phyloP scores from a whole-genome alignment of 1,140 invertebrate species.

The Schlechtendalia chinensis region DNA sequence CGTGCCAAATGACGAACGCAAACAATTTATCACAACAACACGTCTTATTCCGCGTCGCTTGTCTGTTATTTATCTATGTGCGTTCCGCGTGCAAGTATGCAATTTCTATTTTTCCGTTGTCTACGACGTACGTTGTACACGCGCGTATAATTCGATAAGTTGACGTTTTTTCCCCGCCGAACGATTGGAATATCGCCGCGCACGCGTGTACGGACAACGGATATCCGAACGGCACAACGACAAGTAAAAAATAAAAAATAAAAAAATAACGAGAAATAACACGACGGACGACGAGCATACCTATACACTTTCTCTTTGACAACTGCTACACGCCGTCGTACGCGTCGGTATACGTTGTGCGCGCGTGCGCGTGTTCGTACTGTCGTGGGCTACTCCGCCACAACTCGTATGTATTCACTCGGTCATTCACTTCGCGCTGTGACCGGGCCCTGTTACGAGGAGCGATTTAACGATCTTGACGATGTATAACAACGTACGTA shows the following conservation, averaged over 20 bases:
- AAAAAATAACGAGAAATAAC: slow-evolving; percentile 17
- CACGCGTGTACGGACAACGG: neutral
- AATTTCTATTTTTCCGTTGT: too few species aligned
- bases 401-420: too few species aligned
- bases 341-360: neutral
- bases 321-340: neutral
- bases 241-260: neutral
- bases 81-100: too few species aligned
- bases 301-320: slow-evolving; percentile 45
- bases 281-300: neutral
- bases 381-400: slow-evolving; percentile 24
- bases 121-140: too few species aligned
- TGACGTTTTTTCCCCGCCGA: too few species aligned
- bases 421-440: slow-evolving; percentile 34
- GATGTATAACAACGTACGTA: neutral
- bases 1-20: neutral
- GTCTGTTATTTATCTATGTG: neutral
- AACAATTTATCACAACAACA: too few species aligned
- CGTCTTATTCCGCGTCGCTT: too few species aligned
- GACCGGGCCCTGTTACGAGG: slow-evolving; percentile 31
- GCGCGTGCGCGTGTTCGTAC: neutral
- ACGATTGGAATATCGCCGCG: neutral
- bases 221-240: slow-evolving; percentile 18
- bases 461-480: neutral
- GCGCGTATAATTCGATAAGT: too few species aligned